Base-by-base conservation (phyloP, 2,797 vertebrate species). In the Melanotaenia boesemani region DNA sequence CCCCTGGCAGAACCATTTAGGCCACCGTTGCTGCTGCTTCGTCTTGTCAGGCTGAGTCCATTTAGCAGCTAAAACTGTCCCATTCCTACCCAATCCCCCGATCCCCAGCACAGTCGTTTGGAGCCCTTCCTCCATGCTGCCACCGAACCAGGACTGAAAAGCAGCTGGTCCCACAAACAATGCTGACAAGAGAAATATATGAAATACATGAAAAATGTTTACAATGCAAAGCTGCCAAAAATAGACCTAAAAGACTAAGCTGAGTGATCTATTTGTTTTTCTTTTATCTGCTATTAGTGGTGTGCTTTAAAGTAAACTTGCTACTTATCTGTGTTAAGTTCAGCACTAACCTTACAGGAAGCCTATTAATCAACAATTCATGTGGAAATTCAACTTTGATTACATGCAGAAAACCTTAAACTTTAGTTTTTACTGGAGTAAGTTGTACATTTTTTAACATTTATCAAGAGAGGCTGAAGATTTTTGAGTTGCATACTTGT, bases 41-140 rank as follows among this genome's bases (percentile, higher is more conserved):
- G 83, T 63, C 81, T 68, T 24, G 72, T 94, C 91, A 94, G 28
- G 91, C 89, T 90, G 91, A 92, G 91, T 88, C 91, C 91, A 91
- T 91, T 95, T 93, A 94, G 86, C 83, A 81, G 52, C 50, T 58
- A 22, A 71, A 86, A 92, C 91, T 86, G 91, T 67, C 65, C 50
- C 20, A 0, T 67, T 74, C 76, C 67, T 64, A 28, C 81, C 72
- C 85, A 66, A 44, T 16, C 44, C 16, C 66, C 46, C 50, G 15
- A 22, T 61, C 60, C 69, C 68, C 56, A 6, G 48, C 68, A 24
- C 36, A 52, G 55, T 26, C 41, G 13, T 22, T 36, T 36, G 18
- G 15, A 36, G 18, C 32, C 67, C 67, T 26, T 62, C 79, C 65
- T 72, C 46, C 56, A 24, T 30, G 34, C 61, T 20, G 56, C 79